A percentile compares a stretch with the other conserved stretches of the same genome.
phyloP scores from a whole-genome alignment of 2,113 vertebrate genomes.

The Camelus bactrianus region DNA sequence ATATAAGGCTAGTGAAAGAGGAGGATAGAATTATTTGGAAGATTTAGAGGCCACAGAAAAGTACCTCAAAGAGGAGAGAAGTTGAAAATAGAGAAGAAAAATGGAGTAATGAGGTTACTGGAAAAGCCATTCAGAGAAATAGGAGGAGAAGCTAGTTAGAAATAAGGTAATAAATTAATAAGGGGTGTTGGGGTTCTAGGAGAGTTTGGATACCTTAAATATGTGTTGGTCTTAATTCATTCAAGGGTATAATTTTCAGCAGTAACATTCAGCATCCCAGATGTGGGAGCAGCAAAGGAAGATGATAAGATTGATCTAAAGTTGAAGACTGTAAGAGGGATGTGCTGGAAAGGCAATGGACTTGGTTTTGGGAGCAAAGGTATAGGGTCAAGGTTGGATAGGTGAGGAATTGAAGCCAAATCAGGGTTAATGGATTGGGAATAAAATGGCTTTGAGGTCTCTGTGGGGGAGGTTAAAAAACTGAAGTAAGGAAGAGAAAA shows the following conservation, averaged over 20 bases:
- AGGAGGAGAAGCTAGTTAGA: not conserved
- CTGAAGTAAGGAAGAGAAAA: not conserved
- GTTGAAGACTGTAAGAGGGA: not conserved
- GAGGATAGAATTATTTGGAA: not conserved
- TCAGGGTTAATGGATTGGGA: not conserved
- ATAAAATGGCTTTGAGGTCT: not conserved
- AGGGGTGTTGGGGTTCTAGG: not conserved
- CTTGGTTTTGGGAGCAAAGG: not conserved
- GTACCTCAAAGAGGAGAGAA: not conserved
- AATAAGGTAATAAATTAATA: not conserved
- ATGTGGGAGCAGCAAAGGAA: not conserved
- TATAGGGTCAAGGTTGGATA: not conserved
- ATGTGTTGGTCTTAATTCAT: not conserved
- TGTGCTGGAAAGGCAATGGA: not conserved
- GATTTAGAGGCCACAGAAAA: not conserved
- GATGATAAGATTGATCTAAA: not conserved
- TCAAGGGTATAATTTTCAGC: not conserved
- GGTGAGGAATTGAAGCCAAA: not conserved
- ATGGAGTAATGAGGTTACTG: not conserved
- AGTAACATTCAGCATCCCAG: not conserved
- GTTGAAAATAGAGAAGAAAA: not conserved
- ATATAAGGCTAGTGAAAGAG: not conserved
- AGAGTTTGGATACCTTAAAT: not conserved
- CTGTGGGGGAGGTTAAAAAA: not conserved
- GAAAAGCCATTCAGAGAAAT: not conserved